Evolutionary conservation across 2,113 vertebrate species (phyloP).

Genomic region (Entomyzon cyanotis): DNA sequence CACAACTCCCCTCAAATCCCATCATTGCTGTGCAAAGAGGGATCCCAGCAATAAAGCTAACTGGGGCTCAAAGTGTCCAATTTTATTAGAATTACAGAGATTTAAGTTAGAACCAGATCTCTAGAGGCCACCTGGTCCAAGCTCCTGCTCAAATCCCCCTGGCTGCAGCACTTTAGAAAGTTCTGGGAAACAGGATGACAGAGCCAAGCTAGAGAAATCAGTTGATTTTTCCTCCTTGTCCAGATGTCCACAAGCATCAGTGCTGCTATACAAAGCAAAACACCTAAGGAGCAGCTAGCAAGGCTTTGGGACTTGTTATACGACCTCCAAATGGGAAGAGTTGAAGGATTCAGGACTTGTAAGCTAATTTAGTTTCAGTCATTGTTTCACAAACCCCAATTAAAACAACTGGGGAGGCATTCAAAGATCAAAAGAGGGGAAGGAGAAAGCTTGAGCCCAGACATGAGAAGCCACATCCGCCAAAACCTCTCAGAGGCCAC

Average conservation of each 20-base stretch:
- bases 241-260: background rate
- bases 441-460: background rate
- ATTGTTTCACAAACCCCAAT: background rate
- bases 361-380: background rate
- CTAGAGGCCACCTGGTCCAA: background rate
- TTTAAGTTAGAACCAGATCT: background rate
- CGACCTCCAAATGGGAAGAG: background rate
- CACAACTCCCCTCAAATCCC: background rate
- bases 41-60: background rate
- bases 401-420: background rate
- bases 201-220: background rate
- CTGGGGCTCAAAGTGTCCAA: background rate
- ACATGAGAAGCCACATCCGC: background rate
- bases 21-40: rapidly evolving
- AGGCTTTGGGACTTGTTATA: background rate
- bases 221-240: background rate
- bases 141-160: background rate
- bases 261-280: background rate
- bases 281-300: background rate
- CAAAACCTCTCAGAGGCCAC: background rate
- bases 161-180: background rate
- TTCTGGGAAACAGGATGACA: background rate
- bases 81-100: rapidly evolving
- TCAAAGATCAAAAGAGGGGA: background rate
- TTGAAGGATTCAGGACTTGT: background rate